Evolutionary conservation across 2,888 invertebrate genomes (phyloP).

Genomic region (Andrena flavipes): DNA sequence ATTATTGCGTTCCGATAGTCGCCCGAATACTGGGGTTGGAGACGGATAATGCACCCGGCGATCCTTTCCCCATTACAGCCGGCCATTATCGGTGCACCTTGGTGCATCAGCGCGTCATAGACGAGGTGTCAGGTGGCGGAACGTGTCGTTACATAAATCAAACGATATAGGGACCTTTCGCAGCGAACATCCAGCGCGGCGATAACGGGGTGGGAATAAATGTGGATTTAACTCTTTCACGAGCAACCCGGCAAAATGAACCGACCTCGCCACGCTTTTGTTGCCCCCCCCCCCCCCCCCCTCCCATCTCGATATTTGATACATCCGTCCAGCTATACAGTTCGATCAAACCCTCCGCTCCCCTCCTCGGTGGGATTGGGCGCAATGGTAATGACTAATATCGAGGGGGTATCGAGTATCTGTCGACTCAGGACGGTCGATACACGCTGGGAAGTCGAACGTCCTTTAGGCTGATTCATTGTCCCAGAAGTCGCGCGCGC

Average conservation of each 20-base stretch:
- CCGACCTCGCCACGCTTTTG: neutral
- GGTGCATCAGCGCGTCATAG: conserved; percentile 42
- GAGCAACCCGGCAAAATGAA: neutral
- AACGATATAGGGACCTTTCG: neutral
- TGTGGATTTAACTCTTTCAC: conserved; percentile 12
- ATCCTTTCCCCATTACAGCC: conserved; percentile 58
- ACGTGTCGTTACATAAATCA: conserved; percentile 18
- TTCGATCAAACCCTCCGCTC: neutral
- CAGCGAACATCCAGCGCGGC: neutral
- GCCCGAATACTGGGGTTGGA: neutral
- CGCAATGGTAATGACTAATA: neutral
- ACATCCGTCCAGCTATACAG: neutral
- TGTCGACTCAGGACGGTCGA: too few species aligned
- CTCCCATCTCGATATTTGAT: neutral
- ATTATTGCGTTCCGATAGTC: conserved; percentile 31
- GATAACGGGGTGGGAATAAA: conserved; percentile 20
- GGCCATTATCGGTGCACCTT: conserved; percentile 59
- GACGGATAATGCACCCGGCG: conserved; percentile 54
- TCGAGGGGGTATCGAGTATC: too few species aligned
- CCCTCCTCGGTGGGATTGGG: neutral
- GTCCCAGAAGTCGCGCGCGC: too few species aligned
- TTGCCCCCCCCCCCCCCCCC: too few species aligned
- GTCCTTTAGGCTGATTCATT: too few species aligned
- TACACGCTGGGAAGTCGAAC: too few species aligned
- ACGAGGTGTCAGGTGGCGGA: conserved; percentile 33